phyloP scores from a whole-genome alignment of 2,113 vertebrate genomes.

The Empidonax traillii region DNA sequence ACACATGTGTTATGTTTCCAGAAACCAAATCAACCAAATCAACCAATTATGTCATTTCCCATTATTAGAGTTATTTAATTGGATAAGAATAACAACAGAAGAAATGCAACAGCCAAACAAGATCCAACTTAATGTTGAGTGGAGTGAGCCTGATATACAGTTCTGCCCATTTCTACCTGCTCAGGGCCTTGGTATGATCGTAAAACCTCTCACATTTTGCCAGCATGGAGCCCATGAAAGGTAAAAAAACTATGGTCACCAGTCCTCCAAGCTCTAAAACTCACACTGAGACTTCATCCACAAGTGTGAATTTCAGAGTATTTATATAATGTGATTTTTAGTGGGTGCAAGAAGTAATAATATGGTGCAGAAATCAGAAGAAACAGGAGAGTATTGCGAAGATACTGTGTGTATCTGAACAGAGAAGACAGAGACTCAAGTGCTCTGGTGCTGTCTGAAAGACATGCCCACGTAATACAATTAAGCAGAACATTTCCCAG shows the following conservation, averaged over 20 bases:
- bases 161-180: not conserved
- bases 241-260: not conserved
- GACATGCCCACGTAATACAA: not conserved
- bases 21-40: slow-evolving; percentile 14
- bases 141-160: not conserved
- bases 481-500: not conserved
- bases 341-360: not conserved
- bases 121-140: not conserved
- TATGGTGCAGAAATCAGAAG: not conserved
- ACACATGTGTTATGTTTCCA: not conserved
- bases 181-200: not conserved
- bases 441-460: not conserved
- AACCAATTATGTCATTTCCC: slow-evolving; percentile 50
- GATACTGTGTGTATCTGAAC: not conserved
- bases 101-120: not conserved
- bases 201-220: not conserved
- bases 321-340: not conserved
- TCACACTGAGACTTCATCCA: not conserved
- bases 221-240: not conserved
- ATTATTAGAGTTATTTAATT: slow-evolving; percentile 33
- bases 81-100: not conserved
- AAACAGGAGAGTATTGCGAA: not conserved
- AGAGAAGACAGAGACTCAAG: not conserved
- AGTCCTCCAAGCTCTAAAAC: not conserved
- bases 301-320: not conserved